phyloP scores from a whole-genome alignment of 2,113 vertebrate species.

The Tautogolabrus adspersus region DNA sequence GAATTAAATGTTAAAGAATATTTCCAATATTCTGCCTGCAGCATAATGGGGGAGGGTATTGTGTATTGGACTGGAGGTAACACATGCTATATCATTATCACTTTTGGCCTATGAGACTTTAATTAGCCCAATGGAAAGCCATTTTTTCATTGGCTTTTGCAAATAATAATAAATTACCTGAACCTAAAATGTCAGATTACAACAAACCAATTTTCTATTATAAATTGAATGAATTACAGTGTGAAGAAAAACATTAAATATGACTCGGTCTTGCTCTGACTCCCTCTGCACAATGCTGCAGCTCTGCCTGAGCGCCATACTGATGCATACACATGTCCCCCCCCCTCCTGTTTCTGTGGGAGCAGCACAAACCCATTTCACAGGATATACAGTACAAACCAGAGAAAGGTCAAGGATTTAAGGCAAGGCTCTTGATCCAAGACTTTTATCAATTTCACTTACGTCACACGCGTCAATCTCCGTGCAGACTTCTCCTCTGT shows the following conservation, averaged over 20 bases:
- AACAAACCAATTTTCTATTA: neutral
- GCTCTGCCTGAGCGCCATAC: neutral
- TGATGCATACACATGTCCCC: conserved; percentile 3
- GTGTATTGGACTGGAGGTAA: neutral
- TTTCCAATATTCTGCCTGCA: neutral
- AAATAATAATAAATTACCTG: neutral
- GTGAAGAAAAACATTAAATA: conserved; percentile 5
- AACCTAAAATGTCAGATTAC: neutral
- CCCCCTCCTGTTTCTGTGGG: neutral
- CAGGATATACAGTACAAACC: conserved; percentile 13
- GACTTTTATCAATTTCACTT: conserved; percentile 26
- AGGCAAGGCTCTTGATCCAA: neutral
- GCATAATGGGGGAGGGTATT: neutral
- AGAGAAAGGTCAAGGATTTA: conserved; percentile 32
- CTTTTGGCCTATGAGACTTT: neutral
- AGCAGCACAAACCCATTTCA: conserved; percentile 28
- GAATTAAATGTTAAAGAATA: too few relatives aligned
- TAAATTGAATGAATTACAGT: neutral
- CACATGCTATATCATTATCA: neutral
- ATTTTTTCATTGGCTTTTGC: neutral
- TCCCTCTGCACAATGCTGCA: neutral
- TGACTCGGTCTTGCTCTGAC: neutral
- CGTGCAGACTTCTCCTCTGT: conserved; percentile 12
- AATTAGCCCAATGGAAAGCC: neutral
- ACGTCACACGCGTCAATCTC: conserved; percentile 24